These are phyloP conservation scores for Cataglyphis hispanica DNA, from an alignment of 1,140 invertebrate genomes.

Conservation along the genomic window DNA sequence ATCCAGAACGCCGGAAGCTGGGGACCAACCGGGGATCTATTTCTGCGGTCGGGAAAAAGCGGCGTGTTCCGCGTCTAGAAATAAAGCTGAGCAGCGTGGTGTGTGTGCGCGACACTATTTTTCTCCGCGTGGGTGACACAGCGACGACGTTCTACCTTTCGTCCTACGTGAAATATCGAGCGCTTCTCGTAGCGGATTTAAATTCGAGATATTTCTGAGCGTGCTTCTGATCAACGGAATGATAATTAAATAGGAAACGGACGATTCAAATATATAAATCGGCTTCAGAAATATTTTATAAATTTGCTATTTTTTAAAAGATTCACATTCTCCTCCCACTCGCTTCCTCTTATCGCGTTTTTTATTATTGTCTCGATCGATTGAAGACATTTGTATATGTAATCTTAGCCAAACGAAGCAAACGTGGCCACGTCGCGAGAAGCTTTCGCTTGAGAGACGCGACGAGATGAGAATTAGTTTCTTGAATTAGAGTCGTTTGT, in stretches of 20 bases:
- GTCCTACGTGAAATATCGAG: conserved; percentile 11
- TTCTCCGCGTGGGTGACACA: conserved; percentile 39
- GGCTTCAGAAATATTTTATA: background rate
- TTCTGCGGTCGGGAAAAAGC: conserved; percentile 61
- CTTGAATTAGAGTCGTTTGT: conserved; percentile 73
- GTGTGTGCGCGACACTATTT: conserved; percentile 50
- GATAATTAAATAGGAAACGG: background rate
- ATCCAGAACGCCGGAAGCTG: conserved; percentile 59
- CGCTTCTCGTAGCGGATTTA: background rate
- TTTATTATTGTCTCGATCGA: conserved; percentile 4
- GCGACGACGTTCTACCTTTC: background rate
- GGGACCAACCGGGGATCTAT: conserved; percentile 51
- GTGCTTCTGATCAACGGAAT: background rate
- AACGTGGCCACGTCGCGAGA: background rate
- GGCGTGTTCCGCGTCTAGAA: conserved; percentile 73
- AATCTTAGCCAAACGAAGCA: background rate
- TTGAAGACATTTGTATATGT: background rate
- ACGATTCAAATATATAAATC: background rate
- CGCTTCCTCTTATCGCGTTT: background rate
- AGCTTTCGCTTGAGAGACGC: conserved; percentile 2
- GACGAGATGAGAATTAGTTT: conserved; percentile 65
- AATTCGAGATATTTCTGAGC: background rate
- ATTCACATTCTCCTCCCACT: background rate
- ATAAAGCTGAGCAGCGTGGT: conserved; percentile 66
- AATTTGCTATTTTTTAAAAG: background rate